phyloP scores from a whole-genome alignment of 1,140 invertebrate species.

The Panulirus ornatus region DNA sequence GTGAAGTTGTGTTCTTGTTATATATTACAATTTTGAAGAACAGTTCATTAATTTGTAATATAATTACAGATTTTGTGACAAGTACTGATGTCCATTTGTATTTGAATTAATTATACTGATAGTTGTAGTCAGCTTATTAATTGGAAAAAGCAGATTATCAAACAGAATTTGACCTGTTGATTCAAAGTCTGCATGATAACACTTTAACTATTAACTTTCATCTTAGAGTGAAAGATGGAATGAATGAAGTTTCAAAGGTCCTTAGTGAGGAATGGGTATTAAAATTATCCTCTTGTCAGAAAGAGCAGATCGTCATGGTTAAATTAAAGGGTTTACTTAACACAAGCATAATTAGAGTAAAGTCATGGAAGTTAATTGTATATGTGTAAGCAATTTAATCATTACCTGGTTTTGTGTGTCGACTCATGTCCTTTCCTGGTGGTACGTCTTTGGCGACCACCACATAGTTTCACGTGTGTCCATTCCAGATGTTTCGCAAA shows the following conservation, averaged over 20 bases:
- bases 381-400: neutral
- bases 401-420: slow-evolving; percentile 34
- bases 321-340: neutral
- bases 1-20: too few relatives aligned
- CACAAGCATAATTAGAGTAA: neutral
- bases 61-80: too few relatives aligned
- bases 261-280: slow-evolving; percentile 11
- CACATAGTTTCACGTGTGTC: slow-evolving; percentile 76
- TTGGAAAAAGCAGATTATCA: slow-evolving; percentile 22
- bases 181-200: slow-evolving; percentile 26
- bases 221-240: slow-evolving; percentile 39
- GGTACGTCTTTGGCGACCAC: slow-evolving; percentile 57
- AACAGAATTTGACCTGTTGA: neutral
- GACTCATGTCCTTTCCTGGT: slow-evolving; percentile 44
- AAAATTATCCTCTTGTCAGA: neutral
- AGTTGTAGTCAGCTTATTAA: neutral
- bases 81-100: neutral
- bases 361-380: neutral
- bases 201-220: slow-evolving; percentile 26
- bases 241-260: slow-evolving; percentile 18
- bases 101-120: neutral
- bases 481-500: slow-evolving; percentile 75
- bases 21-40: too few relatives aligned
- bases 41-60: too few relatives aligned
- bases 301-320: too few relatives aligned